These are phyloP conservation scores for Phyllostomus discolor DNA, from an alignment of 2,113 vertebrate genomes.

Conservation along the genomic window DNA sequence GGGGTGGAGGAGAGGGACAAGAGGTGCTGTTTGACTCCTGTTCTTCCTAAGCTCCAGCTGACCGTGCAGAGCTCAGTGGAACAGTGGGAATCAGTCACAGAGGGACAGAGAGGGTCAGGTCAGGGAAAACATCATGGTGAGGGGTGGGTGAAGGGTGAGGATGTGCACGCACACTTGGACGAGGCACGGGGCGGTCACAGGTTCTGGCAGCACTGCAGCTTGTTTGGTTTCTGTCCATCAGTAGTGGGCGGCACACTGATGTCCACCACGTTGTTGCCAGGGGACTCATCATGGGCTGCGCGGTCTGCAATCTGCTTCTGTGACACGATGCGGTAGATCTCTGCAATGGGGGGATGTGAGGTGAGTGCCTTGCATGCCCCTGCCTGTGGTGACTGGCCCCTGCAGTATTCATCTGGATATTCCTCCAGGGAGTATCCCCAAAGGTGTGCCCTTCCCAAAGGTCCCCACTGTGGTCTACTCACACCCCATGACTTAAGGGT, in stretches of 20 bases:
- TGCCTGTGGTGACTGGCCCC: fast-evolving
- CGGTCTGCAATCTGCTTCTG: slow-evolving; percentile 97
- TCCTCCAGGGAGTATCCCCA: neutral
- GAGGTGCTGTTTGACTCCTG: neutral
- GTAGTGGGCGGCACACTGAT: slow-evolving; percentile 96
- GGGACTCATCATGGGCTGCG: slow-evolving; percentile 93
- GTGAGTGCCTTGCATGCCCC: neutral
- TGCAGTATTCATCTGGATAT: neutral
- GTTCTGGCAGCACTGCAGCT: slow-evolving; percentile 96
- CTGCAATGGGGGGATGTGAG: slow-evolving; percentile 64
- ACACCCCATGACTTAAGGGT: neutral
- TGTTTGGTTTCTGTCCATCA: slow-evolving; percentile 94
- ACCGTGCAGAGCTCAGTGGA: neutral
- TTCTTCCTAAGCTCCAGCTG: neutral
- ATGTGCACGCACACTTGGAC: slow-evolving; percentile 25
- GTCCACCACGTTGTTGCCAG: slow-evolving; percentile 97
- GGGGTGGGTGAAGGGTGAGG: neutral
- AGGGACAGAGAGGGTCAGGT: neutral
- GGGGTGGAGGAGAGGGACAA: neutral
- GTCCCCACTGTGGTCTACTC: neutral
- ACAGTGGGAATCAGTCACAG: neutral
- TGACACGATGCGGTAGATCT: slow-evolving; percentile 97
- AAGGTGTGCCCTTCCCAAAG: too few relatives aligned
- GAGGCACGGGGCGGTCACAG: slow-evolving; percentile 84
- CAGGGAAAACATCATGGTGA: neutral